These are phyloP conservation scores for Chaetura pelagica DNA, from an alignment of 2,113 vertebrate species.

Conservation along the genomic window DNA sequence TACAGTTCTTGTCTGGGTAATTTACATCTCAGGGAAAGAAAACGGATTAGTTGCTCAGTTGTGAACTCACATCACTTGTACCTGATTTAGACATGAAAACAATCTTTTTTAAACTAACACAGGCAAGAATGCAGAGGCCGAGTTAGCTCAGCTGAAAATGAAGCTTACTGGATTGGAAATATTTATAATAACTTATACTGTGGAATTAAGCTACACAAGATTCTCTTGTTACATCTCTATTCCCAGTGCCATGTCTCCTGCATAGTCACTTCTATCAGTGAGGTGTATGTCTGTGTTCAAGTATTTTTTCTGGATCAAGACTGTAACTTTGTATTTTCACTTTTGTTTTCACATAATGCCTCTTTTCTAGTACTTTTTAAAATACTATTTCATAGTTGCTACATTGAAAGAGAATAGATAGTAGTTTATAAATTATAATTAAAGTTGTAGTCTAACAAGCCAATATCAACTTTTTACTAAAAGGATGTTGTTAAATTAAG, in stretches of 20 bases:
- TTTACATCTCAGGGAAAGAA: not conserved
- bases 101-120: not conserved
- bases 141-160: not conserved
- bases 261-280: not conserved
- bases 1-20: not conserved
- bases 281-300: not conserved
- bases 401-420: not conserved
- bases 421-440: not conserved
- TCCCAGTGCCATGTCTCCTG: not conserved
- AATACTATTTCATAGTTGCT: not conserved
- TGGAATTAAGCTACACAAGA: not conserved
- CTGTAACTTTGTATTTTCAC: not conserved
- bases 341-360: not conserved
- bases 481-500: not conserved
- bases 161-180: not conserved
- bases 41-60: not conserved
- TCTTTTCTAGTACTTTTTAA: not conserved
- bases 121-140: not conserved
- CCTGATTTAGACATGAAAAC: not conserved
- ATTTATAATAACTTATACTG: not conserved
- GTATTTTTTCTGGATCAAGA: not conserved
- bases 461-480: not conserved
- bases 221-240: not conserved
- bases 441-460: not conserved
- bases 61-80: not conserved